Evolutionary conservation across 2,888 invertebrate genomes (phyloP).

Genomic region (Standfussiana lucernea): DNA sequence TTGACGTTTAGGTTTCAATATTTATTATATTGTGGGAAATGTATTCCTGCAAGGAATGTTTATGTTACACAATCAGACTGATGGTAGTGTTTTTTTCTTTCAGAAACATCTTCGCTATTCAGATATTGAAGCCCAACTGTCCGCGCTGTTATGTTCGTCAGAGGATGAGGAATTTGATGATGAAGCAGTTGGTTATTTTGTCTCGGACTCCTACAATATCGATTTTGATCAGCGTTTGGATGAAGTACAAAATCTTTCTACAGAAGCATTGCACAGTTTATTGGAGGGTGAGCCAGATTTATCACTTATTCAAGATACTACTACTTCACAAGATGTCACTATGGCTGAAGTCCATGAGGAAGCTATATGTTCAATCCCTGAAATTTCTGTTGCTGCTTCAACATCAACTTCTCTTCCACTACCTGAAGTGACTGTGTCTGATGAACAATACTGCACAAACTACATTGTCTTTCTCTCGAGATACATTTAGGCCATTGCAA

Average conservation of each 20-base stretch:
- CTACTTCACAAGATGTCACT: constrained; percentile 45
- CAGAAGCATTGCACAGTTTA: constrained; percentile 51
- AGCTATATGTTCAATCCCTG: constrained; percentile 47
- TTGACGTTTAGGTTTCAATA: too few species aligned
- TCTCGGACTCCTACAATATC: too few species aligned
- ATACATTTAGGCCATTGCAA: not conserved
- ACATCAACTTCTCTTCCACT: constrained; percentile 35
- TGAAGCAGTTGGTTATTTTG: too few species aligned
- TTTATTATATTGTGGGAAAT: too few species aligned
- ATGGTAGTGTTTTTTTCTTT: too few species aligned
- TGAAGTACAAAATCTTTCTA: constrained; percentile 53
- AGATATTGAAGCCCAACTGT: too few species aligned
- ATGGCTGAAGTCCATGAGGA: constrained; percentile 35
- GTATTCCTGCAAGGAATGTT: too few species aligned
- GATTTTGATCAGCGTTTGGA: constrained; percentile 55
- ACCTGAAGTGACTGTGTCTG: constrained; percentile 37
- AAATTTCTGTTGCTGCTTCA: constrained; percentile 42
- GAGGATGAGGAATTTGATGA: too few species aligned
- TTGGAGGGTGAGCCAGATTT: constrained; percentile 55
- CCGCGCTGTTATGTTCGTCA: too few species aligned
- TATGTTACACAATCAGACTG: too few species aligned
- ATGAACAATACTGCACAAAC: constrained; percentile 28
- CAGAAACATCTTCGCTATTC: too few species aligned
- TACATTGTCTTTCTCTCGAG: not conserved
- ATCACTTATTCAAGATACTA: constrained; percentile 49